Percentiles rank a stretch among this genome's conserved stretches.
These are phyloP conservation scores for Tinea pellionella DNA, from an alignment of 2,888 invertebrate species.

Conservation along the genomic window DNA sequence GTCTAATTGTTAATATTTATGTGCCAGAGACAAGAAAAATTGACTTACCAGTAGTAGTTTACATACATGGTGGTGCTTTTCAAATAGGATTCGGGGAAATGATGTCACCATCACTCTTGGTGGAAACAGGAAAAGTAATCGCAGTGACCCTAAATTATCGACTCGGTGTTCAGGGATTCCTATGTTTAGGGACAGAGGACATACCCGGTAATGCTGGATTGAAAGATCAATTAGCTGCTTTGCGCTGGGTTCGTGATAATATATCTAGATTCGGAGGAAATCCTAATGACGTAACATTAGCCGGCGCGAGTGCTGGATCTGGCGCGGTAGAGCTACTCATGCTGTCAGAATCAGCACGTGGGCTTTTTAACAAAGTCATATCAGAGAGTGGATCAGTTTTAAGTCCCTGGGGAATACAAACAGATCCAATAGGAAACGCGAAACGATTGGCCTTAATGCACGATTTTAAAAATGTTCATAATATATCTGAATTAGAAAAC, in stretches of 20 bases:
- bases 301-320: slow-evolving; percentile 14
- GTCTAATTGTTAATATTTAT: slow-evolving; percentile 19
- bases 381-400: slow-evolving; percentile 6
- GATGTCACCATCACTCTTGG: slow-evolving; percentile 25
- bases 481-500: slow-evolving; percentile 9
- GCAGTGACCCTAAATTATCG: slow-evolving; percentile 27
- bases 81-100: slow-evolving; percentile 34
- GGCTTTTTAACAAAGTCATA: slow-evolving; percentile 15
- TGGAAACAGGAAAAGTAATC: slow-evolving; percentile 27
- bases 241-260: slow-evolving; percentile 17
- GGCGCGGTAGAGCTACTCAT: slow-evolving; percentile 11
- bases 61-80: slow-evolving; percentile 52
- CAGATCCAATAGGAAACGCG: slow-evolving; percentile 4
- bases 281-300: slow-evolving; percentile 15
- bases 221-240: slow-evolving; percentile 17
- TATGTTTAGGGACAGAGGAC: slow-evolving; percentile 15
- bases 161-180: slow-evolving; percentile 15
- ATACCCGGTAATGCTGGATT: slow-evolving; percentile 18
- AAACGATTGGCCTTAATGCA: background rate
- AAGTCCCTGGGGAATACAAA: background rate
- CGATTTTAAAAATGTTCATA: background rate
- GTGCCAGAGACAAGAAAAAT: slow-evolving; percentile 26
- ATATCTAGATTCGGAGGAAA: slow-evolving; percentile 7
- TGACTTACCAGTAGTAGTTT: slow-evolving; percentile 42
- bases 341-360: slow-evolving; percentile 10